These are phyloP conservation scores for Pristionchus pacificus DNA, from an alignment of 1,140 invertebrate species.

Conservation along the genomic window DNA sequence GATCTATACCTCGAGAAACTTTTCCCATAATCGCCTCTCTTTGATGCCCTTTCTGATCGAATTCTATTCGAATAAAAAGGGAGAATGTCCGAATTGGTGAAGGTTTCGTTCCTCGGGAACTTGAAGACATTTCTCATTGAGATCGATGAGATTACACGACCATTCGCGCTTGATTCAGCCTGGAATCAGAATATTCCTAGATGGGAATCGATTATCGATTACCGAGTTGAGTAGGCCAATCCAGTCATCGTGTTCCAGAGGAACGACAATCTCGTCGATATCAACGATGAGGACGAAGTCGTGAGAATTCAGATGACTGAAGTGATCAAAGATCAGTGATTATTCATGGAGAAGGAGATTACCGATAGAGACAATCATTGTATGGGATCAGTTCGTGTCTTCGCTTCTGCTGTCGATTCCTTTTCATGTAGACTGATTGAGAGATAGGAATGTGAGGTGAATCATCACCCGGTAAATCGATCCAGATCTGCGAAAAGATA, in stretches of 20 bases:
- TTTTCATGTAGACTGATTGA: conserved; percentile 57
- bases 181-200: neutral
- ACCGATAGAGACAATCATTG: conserved; percentile 91
- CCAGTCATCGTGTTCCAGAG: conserved; percentile 73
- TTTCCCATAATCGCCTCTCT: conserved; percentile 62
- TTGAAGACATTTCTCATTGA: conserved; percentile 67
- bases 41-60: conserved; percentile 57
- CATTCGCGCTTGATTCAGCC: conserved; percentile 19
- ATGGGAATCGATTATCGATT: neutral
- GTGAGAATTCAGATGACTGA: conserved; percentile 65
- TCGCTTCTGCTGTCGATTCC: conserved; percentile 75
- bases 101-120: conserved; percentile 62
- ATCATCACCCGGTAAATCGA: conserved; percentile 77
- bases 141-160: conserved; percentile 64
- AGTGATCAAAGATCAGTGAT: conserved; percentile 12
- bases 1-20: conserved; percentile 65
- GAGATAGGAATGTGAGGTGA: conserved; percentile 78
- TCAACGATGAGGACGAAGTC: conserved; percentile 84
- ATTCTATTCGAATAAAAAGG: conserved; percentile 47
- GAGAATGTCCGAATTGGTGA: conserved; percentile 14
- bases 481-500: conserved; percentile 64
- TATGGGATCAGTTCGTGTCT: conserved; percentile 93
- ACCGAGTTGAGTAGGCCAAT: conserved; percentile 69
- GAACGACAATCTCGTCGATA: conserved; percentile 91
- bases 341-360: conserved; percentile 56